Evolutionary conservation across 2,888 invertebrate species (phyloP).

Genomic region (Seira sanloemensis): DNA sequence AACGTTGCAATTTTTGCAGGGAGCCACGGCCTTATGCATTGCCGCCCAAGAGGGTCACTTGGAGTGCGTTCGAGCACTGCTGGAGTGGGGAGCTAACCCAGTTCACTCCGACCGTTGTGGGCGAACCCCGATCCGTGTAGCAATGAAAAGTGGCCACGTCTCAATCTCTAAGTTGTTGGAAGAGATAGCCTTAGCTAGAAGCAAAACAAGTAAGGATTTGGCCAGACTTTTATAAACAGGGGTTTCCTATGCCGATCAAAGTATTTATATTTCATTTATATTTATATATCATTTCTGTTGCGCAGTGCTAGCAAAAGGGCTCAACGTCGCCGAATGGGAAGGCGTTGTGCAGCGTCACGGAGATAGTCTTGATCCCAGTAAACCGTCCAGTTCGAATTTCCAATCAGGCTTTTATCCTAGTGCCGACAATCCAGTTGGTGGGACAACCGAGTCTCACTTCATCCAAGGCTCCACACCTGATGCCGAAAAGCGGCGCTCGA

Average conservation of each 20-base stretch:
- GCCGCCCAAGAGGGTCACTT: constrained; percentile 95
- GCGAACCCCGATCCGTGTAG: constrained; percentile 90
- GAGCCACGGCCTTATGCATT: constrained; percentile 94
- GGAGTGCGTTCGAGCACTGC: constrained; percentile 88
- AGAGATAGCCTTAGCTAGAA: constrained; percentile 82
- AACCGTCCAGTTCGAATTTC: constrained; percentile 68
- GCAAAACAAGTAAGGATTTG: constrained; percentile 68
- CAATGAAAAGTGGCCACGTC: constrained; percentile 92
- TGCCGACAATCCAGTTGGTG: constrained; percentile 47
- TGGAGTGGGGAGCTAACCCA: constrained; percentile 91
- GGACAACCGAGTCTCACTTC: constrained; percentile 55
- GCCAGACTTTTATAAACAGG: background rate
- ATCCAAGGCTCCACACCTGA: constrained; percentile 73
- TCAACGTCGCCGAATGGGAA: constrained; percentile 82
- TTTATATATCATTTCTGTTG: no score
- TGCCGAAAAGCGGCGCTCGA: constrained; percentile 67
- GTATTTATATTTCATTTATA: background rate
- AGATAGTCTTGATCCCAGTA: constrained; percentile 59
- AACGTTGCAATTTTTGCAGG: constrained; percentile 75
- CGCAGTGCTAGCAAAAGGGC: constrained; percentile 89
- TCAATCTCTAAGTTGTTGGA: constrained; percentile 88
- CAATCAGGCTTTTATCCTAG: constrained; percentile 53
- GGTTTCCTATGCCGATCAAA: background rate
- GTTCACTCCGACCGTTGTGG: constrained; percentile 86
- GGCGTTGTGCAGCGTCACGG: constrained; percentile 43